Evolutionary conservation across 2,113 vertebrate species (phyloP).

Genomic region (Thinocorus orbignyianus): DNA sequence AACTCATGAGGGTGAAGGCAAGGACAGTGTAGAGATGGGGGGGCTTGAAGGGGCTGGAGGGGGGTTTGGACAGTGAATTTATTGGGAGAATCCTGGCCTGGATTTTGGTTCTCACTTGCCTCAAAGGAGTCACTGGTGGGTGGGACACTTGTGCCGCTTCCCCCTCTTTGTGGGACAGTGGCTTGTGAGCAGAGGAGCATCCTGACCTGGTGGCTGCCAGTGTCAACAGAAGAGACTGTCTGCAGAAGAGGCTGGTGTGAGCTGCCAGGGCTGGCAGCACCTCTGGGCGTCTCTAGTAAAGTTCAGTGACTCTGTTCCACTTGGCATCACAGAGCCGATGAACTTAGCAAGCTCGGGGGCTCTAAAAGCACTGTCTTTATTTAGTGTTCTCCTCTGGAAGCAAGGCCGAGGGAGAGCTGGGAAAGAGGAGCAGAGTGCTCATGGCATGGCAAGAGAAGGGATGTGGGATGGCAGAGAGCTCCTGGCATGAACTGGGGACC

Average conservation of each 20-base stretch:
- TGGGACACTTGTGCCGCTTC: not conserved
- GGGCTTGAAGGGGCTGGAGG: not conserved
- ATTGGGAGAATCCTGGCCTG: not conserved
- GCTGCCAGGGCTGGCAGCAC: not conserved
- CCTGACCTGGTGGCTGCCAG: not conserved
- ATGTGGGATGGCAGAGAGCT: not conserved
- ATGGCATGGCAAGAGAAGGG: not conserved
- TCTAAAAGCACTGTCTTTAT: not conserved
- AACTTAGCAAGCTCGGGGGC: not conserved
- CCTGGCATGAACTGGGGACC: not conserved
- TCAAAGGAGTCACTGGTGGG: not conserved
- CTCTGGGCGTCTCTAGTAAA: not conserved
- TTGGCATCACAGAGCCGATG: conserved; percentile 24
- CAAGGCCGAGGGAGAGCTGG: not conserved
- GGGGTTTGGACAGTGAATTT: not conserved
- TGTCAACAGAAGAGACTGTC: not conserved
- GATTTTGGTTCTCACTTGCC: not conserved
- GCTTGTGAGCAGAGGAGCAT: not conserved
- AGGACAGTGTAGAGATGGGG: not conserved
- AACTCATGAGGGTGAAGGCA: not conserved
- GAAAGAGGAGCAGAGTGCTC: not conserved
- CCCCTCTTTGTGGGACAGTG: accelerated
- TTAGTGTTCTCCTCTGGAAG: not conserved
- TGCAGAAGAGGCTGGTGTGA: not conserved
- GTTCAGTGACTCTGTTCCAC: conserved; percentile 51